Base-by-base conservation (phyloP, 2,113 vertebrate species). In the Carassius gibelio region DNA sequence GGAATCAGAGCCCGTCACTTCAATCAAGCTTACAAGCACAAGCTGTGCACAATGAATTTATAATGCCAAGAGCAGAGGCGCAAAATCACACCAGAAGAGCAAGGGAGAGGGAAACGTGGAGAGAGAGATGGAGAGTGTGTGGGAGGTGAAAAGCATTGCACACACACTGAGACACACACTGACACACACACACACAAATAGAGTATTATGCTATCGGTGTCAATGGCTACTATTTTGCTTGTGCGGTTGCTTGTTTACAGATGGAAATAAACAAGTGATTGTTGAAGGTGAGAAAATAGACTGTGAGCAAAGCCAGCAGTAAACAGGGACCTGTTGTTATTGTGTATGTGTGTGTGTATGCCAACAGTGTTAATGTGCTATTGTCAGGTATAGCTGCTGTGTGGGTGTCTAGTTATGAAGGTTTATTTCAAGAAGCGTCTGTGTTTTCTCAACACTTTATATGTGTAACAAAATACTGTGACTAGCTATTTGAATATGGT, bases 1-100 rank as follows among this genome's bases (percentile, higher is more conserved):
- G 92, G 92, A 94, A 94, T 93, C 93, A 91, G 93, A 55, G 81
- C 91, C 90, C 92, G 90, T 94, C 95, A 94, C 95, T 95, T 94
- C 94, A 95, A 95, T 95, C 95, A 95, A 92, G 87, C 87, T 85
- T 85, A 55, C 85, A 59, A 77, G 72, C 83, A 85, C 84, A 48
- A 82, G 89, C 89, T 75, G 92, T 91, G 88, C 89, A 87, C 89
- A 66, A 92, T 94, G 94, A 94, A 95, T 94, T 90, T 89, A 91
- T 94, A 95, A 95, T 94, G 90, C 86, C 85, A 34, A 9, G 84
- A 87, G 87, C 82, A 34, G 62, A 90, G 84, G 87, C 88, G 88
- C 55, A 84, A 92, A 93, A 93, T 94, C 90, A 93, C 88, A 85
- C 81, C 87, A 66, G 52, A 84, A 57, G 87, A 2, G 59, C 79